Evolutionary conservation across 2,888 invertebrate genomes (phyloP), one percentile per base, ranked within the genome.

Genomic region (Macropis europaea): DNA sequence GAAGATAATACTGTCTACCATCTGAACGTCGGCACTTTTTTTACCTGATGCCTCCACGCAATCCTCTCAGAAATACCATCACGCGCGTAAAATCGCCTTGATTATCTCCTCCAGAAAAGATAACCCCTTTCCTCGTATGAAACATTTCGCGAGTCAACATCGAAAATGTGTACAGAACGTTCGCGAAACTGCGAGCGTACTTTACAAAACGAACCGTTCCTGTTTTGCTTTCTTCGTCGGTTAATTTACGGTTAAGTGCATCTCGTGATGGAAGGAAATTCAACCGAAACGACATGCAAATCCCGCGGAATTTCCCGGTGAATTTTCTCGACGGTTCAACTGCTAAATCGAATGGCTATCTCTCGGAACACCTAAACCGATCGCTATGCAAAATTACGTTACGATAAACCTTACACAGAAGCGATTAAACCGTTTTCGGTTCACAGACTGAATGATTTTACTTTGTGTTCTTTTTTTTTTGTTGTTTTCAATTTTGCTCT

Each of bases 131-230:
- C 9, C 61, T 5, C 24, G 47, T 61, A n/a, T 28, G 67, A 47
- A 67, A 40, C 28, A 47, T 56, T 28, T 36, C 48, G 56, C 48
- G 34, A 36, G 62, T 36, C 28, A 50, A 47, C 42, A 32, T 48
- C 60, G 63, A 62, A 22, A 42, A 34, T n/a, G n/a, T n/a, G 30
- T 61, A 43, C 26, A 34, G 15, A 50, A 36, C 24, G 19, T 7
- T 34, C 42, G 19, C 34, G 32, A 17, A 22, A 6, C 22, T 48
- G 22, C 30, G 19, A 66, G 22, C 7, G 28, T 48, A 22, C 19
- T 17, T 57, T 36, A 34, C 15, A 34, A 47, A 54, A 47, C n/a
- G n/a, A n/a, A n/a, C n/a, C n/a, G n/a, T n/a, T n/a, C n/a, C n/a
- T n/a, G n/a, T n/a, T n/a, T n/a, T n/a, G n/a, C n/a, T n/a, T n/a